Base-by-base conservation (phyloP, 2,888 invertebrate genomes). In the Agrilus biguttatus region DNA sequence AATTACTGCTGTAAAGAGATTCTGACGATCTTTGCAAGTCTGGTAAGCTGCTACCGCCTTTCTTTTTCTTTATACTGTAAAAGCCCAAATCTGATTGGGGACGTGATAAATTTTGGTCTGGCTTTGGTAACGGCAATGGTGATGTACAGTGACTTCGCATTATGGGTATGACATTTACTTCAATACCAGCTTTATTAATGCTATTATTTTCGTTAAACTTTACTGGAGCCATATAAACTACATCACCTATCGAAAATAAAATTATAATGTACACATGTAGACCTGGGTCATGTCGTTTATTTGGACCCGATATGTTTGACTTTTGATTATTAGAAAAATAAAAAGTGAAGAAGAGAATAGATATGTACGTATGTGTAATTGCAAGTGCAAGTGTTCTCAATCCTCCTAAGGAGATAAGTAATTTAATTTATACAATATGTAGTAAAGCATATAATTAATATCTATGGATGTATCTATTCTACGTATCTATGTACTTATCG, bases 101-200 rank as follows among this genome's bases (percentile, higher is more conserved):
- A 14, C 63, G 55, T 47, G 55, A 57, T 33, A 47, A 54, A 45
- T 47, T 53, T 23, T 38, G 41, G 45, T 52, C 55, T 51, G 57
- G 58, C 47, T 50, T 55, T 44, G 47, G 49, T 37, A 43, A 39
- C 5, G 54, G 56, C 21, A 21, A 21, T 7, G 66, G 66, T 4
- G 65, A 64, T 41, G 60, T 53, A 49, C 59, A 60, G n/a, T 65
- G 66, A 51, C 66, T 67, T 53, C 58, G 57, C 60, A 60, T 65
- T 37, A 66, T 65, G 5, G 63, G 62, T 28, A 68, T 67, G 14
- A 72, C 61, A 42, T 69, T 66, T 13, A 71, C 62, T 51, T 68
- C 66, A 13, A 72, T 50, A 32, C 67, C 67, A 33, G 66, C 66
- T 57, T 80, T 71, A 48, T 81, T 81, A 39, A 82, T 72, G 67